Evolutionary conservation across 2,888 invertebrate species (phyloP).

Genomic region (Parochlus steinenii): DNA sequence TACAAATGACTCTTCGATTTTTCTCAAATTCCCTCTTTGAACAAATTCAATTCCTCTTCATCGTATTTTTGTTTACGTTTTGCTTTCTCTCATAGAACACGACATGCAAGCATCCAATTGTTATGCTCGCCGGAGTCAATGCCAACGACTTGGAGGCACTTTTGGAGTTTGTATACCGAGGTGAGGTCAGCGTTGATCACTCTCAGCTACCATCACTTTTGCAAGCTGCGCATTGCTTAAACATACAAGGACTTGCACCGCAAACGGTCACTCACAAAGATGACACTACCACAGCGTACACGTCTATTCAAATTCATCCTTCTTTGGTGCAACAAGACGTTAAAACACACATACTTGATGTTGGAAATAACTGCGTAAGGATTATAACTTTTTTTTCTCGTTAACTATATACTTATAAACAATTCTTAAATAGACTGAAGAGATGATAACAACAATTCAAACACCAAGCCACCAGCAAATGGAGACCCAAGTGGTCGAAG

Average conservation of each 20-base stretch:
- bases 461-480: constrained; percentile 12
- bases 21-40: constrained; percentile 3
- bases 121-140: constrained; percentile 44
- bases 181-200: constrained; percentile 44
- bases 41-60: constrained; percentile 1
- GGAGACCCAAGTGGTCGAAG: constrained; percentile 14
- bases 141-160: constrained; percentile 43
- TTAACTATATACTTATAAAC: neutral
- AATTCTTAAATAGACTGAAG: constrained; percentile 13
- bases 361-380: constrained; percentile 15
- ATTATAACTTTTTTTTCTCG: constrained; percentile 1
- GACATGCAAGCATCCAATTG: constrained; percentile 45
- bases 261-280: constrained; percentile 32
- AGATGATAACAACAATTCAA: constrained; percentile 25
- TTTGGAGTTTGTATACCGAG: constrained; percentile 43
- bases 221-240: constrained; percentile 43
- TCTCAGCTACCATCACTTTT: constrained; percentile 41
- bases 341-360: constrained; percentile 19
- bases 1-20: neutral
- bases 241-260: constrained; percentile 41
- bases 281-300: constrained; percentile 21
- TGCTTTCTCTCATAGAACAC: constrained; percentile 32
- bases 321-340: constrained; percentile 30
- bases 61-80: constrained; percentile 2
- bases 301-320: constrained; percentile 30